Conservation (phyloP, 2,888 invertebrate species). For the Agonopterix subpropinquella region DNA sequence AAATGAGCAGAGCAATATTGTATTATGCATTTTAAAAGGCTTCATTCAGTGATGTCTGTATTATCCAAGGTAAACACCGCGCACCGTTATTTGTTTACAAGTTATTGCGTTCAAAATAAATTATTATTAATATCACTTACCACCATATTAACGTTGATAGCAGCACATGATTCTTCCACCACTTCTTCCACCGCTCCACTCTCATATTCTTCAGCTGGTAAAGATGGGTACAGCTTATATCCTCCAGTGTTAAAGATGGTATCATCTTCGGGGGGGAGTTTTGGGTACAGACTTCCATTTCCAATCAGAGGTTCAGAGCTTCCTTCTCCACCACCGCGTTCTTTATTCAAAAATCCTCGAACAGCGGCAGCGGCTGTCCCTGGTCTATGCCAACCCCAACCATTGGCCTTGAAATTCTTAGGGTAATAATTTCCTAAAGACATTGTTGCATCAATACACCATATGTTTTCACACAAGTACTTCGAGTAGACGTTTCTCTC, state of each 20-base stretch:
- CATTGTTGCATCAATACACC: conserved; percentile 11
- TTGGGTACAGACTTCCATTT: conserved; percentile 52
- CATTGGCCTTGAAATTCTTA: conserved; percentile 64
- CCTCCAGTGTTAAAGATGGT: conserved; percentile 41
- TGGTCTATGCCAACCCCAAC: conserved; percentile 65
- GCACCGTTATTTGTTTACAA: too few species aligned
- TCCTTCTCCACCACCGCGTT: conserved; percentile 39
- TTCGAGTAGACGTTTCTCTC: conserved; percentile 14
- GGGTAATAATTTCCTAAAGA: conserved; percentile 45
- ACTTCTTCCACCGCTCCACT: conserved; percentile 62
- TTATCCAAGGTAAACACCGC: too few species aligned
- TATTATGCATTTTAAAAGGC: too few species aligned
- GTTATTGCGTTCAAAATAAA: too few species aligned
- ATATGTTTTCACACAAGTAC: conserved; percentile 14
- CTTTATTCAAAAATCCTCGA: conserved; percentile 49
- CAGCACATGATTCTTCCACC: conserved; percentile 57
- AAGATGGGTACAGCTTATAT: conserved; percentile 50
- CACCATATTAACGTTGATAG: conserved; percentile 57
- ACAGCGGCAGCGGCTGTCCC: conserved; percentile 48
- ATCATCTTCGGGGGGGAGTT: conserved; percentile 53
- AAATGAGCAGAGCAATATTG: too few species aligned
- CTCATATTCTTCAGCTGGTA: conserved; percentile 64
- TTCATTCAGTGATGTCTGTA: too few species aligned
- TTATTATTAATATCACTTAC: conserved; percentile 37
- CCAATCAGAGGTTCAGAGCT: conserved; percentile 41